Evolutionary conservation across 2,797 vertebrate species (phyloP), one percentile per base, ranked within the genome.

Genomic region (Aselliscus stoliczkanus): DNA sequence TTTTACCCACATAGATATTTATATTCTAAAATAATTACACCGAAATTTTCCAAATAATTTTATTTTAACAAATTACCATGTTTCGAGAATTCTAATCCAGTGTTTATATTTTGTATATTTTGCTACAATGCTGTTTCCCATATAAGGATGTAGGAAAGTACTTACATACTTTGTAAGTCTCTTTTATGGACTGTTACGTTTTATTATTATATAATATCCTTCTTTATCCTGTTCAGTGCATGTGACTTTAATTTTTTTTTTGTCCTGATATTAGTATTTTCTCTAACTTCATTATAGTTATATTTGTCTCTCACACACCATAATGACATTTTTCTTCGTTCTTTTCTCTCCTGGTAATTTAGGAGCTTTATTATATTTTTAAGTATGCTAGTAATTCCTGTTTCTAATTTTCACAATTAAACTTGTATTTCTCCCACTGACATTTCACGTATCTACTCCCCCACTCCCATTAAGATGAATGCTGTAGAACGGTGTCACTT

Each of bases 1-100:
- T 80, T 88, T 90, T 54, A 44, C n/a, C 52, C 23, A 81, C 29
- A 44, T 73, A 31, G 29, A 42, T 67, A 88, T 88, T 70, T 87
- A 56, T 62, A 73, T 82, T 62, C 29, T 52, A 77, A 85, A 83
- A 77, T 58, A 93, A 42, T 77, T 75, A 42, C 31, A 67, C 21
- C 83, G 56, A 90, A 77, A 77, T 23, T 73, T 89, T 39, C 23
- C 70, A 76, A 64, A 73, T 9, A 65, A 80, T 64, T 73, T 65
- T 80, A 85, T 95, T 94, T 90, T 86, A 80, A 80, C 27, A 95
- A 64, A 72, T 60, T 29, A 65, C 13, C 23, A 5, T 54, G 31
- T n/a, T 94, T 56, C 2, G 10, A 52, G 14, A 25, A 9, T 56
- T 76, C 37, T 84, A 42, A 62, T 15, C 12, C 29, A 81, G 29